Evolutionary conservation across 1,140 invertebrate species (phyloP).

Genomic region (Trichoplusia ni): DNA sequence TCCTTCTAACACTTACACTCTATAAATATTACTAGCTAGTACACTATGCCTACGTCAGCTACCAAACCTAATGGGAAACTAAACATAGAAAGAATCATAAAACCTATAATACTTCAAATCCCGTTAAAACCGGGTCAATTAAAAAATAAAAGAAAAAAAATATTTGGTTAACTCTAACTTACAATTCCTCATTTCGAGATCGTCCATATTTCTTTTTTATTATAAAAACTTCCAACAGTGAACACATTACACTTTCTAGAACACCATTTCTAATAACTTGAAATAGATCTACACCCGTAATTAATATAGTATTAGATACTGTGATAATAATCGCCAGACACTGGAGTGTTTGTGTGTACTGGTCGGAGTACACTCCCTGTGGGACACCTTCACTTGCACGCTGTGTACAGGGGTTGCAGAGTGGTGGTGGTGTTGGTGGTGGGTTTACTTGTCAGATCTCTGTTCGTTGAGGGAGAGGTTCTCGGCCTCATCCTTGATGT

Average conservation of each 20-base stretch:
- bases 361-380: constrained; percentile 37
- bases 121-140: constrained; percentile 73
- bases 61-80: constrained; percentile 53
- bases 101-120: constrained; percentile 77
- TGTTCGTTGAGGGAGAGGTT: constrained; percentile 80
- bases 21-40: constrained; percentile 63
- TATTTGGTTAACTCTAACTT: constrained; percentile 53
- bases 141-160: constrained; percentile 58
- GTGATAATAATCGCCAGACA: constrained; percentile 56
- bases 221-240: constrained; percentile 63
- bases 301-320: constrained; percentile 73
- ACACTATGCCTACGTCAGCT: constrained; percentile 64
- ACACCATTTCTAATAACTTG: constrained; percentile 62
- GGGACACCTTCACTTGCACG: not conserved
- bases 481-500: constrained; percentile 77
- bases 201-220: constrained; percentile 46
- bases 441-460: constrained; percentile 72
- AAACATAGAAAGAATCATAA: constrained; percentile 54
- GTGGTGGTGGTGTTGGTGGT: not conserved
- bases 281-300: constrained; percentile 77
- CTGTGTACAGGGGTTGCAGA: not conserved
- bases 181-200: constrained; percentile 59
- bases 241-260: constrained; percentile 68
- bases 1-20: constrained; percentile 62
- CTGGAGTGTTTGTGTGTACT: constrained; percentile 29